phyloP scores from a whole-genome alignment of 2,113 vertebrate genomes.

The Merops nubicus region DNA sequence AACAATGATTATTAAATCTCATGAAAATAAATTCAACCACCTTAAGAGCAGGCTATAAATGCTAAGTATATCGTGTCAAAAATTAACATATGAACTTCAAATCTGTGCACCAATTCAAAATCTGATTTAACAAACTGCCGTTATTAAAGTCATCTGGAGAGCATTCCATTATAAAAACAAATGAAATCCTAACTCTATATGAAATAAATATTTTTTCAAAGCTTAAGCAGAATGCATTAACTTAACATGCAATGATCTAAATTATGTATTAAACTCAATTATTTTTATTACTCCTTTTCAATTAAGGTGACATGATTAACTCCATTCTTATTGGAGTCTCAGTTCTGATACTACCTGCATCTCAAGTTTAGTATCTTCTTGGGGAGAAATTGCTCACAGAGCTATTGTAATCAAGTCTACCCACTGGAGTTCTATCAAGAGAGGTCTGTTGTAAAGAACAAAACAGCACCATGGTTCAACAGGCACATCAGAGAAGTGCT shows the following conservation, averaged over 20 bases:
- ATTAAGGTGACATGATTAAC: slow-evolving; percentile 69
- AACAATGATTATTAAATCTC: background rate
- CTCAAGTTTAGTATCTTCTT: background rate
- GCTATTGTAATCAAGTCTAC: background rate
- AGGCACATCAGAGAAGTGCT: background rate
- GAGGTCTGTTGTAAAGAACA: background rate
- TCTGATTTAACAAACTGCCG: slow-evolving; percentile 71
- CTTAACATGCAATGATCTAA: slow-evolving; percentile 67
- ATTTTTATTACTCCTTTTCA: slow-evolving; percentile 80
- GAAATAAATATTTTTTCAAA: slow-evolving; percentile 74
- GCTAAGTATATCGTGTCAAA: slow-evolving; percentile 17
- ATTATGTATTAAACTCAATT: slow-evolving; percentile 81
- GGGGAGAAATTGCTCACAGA: background rate
- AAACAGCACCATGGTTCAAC: background rate
- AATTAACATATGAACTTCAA: slow-evolving; percentile 63
- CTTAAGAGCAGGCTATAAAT: slow-evolving; percentile 1
- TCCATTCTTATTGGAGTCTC: slow-evolving; percentile 18
- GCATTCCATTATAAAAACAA: slow-evolving; percentile 71
- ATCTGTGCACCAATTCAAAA: slow-evolving; percentile 55
- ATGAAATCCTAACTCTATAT: slow-evolving; percentile 59
- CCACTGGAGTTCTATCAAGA: background rate
- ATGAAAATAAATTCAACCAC: slow-evolving; percentile 31
- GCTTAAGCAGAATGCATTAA: slow-evolving; percentile 66
- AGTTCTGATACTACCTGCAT: background rate
- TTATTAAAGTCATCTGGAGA: slow-evolving; percentile 70